Conservation (phyloP, 2,797 vertebrate genomes). For the Antennarius maculatus region DNA sequence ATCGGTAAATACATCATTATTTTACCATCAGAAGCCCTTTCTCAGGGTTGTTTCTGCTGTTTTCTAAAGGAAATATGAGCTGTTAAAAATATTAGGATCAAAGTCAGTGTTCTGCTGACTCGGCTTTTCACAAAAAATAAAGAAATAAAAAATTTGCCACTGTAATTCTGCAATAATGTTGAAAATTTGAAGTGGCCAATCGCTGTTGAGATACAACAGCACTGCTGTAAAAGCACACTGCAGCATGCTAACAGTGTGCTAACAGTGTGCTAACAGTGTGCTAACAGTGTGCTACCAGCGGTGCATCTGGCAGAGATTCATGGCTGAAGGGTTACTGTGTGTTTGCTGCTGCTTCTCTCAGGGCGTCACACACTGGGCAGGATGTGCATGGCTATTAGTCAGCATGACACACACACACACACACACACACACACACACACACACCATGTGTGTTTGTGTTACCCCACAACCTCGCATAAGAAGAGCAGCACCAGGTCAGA, state of each 20-base stretch:
- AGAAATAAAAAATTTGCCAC: too few relatives aligned
- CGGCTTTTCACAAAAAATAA: too few relatives aligned
- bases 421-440: constrained; percentile 16
- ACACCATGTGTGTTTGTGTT: background rate
- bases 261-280: background rate
- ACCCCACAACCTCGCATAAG: too few relatives aligned
- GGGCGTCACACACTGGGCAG: constrained; percentile 50
- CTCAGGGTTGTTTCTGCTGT: too few relatives aligned
- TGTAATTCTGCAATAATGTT: too few relatives aligned
- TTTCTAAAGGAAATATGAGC: too few relatives aligned
- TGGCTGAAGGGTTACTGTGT: constrained; percentile 49
- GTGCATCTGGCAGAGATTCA: constrained; percentile 58
- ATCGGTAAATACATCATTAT: too few relatives aligned
- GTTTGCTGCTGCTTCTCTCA: constrained; percentile 60
- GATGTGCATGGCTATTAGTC: constrained; percentile 55
- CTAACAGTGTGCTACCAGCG: constrained; percentile 23
- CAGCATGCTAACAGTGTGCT: background rate
- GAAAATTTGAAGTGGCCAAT: too few relatives aligned
- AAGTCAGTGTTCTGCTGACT: too few relatives aligned
- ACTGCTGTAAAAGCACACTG: constrained; percentile 20
- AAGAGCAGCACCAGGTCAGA: too few relatives aligned
- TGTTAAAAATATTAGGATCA: too few relatives aligned
- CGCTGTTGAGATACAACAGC: constrained; percentile 18
- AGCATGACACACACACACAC: constrained; percentile 32
- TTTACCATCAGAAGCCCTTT: too few relatives aligned